phyloP scores from a whole-genome alignment of 2,797 vertebrate species.

The Alauda arvensis region DNA sequence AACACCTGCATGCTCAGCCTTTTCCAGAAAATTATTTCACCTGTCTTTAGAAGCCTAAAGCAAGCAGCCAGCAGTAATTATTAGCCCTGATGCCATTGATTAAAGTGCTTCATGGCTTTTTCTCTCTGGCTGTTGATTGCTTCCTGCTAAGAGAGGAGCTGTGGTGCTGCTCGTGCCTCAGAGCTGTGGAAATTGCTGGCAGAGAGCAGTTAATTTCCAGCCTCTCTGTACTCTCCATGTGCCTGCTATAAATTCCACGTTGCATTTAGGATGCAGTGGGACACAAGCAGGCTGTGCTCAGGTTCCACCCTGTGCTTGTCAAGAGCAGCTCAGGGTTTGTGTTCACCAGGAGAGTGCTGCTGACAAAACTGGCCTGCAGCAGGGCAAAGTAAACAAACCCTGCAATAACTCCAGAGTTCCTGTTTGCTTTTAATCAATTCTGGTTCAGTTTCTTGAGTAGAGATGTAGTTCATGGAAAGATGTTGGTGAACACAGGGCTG shows the following conservation, averaged over 20 bases:
- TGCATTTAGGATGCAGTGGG: not conserved
- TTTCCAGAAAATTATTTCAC: not conserved
- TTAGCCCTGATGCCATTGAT: not conserved
- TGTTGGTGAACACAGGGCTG: not conserved
- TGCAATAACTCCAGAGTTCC: not conserved
- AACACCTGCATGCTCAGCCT: not conserved
- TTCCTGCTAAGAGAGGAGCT: not conserved
- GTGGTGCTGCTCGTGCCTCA: not conserved
- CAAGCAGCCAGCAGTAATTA: not conserved
- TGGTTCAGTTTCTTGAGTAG: not conserved
- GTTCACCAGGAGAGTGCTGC: accelerated
- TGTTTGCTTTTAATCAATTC: conserved; percentile 8
- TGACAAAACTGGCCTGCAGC: not conserved
- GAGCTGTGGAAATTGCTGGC: not conserved
- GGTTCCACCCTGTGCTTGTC: not conserved
- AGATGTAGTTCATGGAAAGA: not conserved
- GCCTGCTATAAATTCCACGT: not conserved
- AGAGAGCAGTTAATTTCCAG: not conserved
- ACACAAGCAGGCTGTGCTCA: not conserved
- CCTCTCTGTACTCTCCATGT: not conserved
- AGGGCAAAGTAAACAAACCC: not conserved
- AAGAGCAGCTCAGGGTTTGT: not conserved
- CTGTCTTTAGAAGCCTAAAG: not conserved
- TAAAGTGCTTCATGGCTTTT: not conserved
- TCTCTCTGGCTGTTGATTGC: not conserved